These are phyloP conservation scores for Harmothoe impar DNA, from an alignment of 2,888 invertebrate species.

Conservation along the genomic window DNA sequence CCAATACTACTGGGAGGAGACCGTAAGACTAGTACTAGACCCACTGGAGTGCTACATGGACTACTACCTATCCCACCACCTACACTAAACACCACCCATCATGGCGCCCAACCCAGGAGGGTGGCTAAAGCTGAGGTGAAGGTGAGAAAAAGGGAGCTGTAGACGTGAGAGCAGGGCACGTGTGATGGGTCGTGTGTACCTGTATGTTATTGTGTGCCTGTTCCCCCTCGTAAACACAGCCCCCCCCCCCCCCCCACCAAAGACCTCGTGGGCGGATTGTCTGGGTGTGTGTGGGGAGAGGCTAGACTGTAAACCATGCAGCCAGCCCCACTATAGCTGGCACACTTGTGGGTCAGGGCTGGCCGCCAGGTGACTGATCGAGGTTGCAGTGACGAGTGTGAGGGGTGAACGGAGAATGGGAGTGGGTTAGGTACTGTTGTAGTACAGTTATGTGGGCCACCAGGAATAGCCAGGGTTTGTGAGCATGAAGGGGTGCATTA, in stretches of 20 bases:
- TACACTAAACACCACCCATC: neutral
- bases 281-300: neutral
- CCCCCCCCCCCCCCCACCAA: no score
- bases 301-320: constrained; percentile 9
- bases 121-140: neutral
- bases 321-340: neutral
- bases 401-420: neutral
- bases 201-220: neutral
- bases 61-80: neutral
- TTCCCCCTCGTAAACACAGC: neutral
- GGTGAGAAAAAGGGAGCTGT: neutral
- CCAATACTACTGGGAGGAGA: neutral
- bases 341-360: constrained; percentile 12
- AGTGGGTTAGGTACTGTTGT: neutral
- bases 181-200: neutral
- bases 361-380: constrained; percentile 28
- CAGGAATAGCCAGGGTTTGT: no score
- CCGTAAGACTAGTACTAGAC: neutral
- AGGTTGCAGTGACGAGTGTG: neutral
- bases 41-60: neutral
- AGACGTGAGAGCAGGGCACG: neutral
- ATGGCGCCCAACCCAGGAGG: no score
- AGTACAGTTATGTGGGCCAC: no score
- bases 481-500: no score
- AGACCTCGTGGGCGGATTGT: neutral